Percentiles rank a stretch among this genome's conserved stretches.
Conservation (phyloP, 2,888 invertebrate genomes). For the Ctena decussata region DNA sequence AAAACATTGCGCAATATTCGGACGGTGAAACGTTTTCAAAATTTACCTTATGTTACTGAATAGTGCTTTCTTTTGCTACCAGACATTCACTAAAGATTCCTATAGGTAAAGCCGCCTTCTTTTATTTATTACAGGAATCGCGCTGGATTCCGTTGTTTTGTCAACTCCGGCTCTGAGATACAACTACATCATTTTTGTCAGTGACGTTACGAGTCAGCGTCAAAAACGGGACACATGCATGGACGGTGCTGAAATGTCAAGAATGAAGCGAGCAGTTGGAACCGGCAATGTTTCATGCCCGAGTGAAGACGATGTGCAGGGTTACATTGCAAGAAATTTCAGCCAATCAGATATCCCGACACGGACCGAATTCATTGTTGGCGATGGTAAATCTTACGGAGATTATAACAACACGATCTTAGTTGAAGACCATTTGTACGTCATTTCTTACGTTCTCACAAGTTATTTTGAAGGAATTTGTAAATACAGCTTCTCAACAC, state of each 20-base stretch:
- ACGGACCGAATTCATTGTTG: constrained; percentile 90
- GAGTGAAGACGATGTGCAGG: constrained; percentile 58
- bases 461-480: constrained; percentile 91
- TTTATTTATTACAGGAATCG: constrained; percentile 86
- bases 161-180: constrained; percentile 92
- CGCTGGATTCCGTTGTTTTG: constrained; percentile 91
- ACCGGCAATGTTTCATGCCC: constrained; percentile 86
- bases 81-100: too few species aligned
- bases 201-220: constrained; percentile 88
- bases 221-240: neutral
- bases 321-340: constrained; percentile 90
- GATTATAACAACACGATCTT: constrained; percentile 93
- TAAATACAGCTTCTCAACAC: constrained; percentile 90
- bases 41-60: too few species aligned
- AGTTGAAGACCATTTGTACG: constrained; percentile 89
- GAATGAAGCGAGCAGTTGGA: constrained; percentile 79
- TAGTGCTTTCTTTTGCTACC: too few species aligned
- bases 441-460: constrained; percentile 91
- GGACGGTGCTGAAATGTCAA: constrained; percentile 85
- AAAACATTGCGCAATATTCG: too few species aligned
- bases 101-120: too few species aligned
- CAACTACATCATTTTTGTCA: constrained; percentile 92
- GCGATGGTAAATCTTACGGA: constrained; percentile 92
- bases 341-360: constrained; percentile 90
- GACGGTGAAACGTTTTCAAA: too few species aligned